A percentile compares a stretch with the other conserved stretches of the same genome.
Evolutionary conservation across 2,888 invertebrate species (phyloP).

Genomic region (Lochmaea crataegi): DNA sequence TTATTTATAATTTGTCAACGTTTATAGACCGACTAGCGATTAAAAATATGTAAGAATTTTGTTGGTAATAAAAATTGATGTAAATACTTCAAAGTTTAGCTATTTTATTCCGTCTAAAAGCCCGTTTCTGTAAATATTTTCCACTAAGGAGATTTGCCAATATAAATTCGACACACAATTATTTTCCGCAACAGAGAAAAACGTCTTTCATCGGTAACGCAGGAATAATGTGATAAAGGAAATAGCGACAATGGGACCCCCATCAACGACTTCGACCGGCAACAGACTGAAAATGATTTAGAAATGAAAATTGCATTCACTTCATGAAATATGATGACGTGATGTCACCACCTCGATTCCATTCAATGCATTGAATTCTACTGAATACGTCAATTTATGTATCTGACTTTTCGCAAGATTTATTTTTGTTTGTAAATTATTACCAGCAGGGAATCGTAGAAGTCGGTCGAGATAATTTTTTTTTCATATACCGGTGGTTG

Average conservation of each 20-base stretch:
- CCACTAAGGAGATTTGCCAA: too few species aligned
- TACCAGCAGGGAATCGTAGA: conserved; percentile 19
- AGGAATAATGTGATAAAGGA: conserved; percentile 47
- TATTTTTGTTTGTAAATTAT: conserved; percentile 50
- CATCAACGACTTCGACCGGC: conserved; percentile 42
- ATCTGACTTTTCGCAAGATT: conserved; percentile 51
- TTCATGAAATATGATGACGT: conserved; percentile 56
- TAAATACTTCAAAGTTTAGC: too few species aligned
- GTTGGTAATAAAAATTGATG: too few species aligned
- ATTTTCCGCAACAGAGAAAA: not conserved
- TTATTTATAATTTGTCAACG: too few species aligned
- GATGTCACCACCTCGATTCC: conserved; percentile 58
- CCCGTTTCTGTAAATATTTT: too few species aligned
- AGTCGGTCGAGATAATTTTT: not conserved
- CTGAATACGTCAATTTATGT: conserved; percentile 55
- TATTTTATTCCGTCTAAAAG: too few species aligned
- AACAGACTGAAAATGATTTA: conserved; percentile 62
- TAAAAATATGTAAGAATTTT: too few species aligned
- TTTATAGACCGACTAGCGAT: too few species aligned
- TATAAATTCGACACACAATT: too few species aligned
- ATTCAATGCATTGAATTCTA: conserved; percentile 60
- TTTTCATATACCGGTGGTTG: not conserved
- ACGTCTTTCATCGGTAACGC: conserved; percentile 6
- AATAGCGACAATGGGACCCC: conserved; percentile 55
- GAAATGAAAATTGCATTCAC: conserved; percentile 57